These are phyloP conservation scores for Stenolophus ochropezus DNA, from an alignment of 2,888 invertebrate genomes.

Conservation along the genomic window DNA sequence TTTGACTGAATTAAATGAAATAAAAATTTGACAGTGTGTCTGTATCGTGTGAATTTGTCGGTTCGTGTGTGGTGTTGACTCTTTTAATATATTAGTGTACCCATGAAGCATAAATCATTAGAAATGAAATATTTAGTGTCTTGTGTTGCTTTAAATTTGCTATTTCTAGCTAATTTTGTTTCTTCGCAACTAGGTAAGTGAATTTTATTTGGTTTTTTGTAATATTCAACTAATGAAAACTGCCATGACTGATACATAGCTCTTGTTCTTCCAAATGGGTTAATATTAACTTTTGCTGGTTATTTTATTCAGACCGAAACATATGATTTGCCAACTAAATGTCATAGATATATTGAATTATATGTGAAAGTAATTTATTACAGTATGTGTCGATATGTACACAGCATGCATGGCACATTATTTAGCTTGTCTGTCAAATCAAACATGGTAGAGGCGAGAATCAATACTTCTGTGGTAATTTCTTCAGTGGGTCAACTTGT, in stretches of 20 bases:
- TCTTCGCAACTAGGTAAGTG: slow-evolving; percentile 66
- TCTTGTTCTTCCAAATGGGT: background rate
- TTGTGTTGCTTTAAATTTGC: slow-evolving; percentile 68
- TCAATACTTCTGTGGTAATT: slow-evolving; percentile 57
- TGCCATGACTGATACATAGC: slow-evolving; percentile 11
- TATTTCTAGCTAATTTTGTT: slow-evolving; percentile 68
- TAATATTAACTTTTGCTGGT: background rate
- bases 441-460: slow-evolving; percentile 57
- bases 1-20: slow-evolving; percentile 67
- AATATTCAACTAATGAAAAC: background rate
- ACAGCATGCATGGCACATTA: slow-evolving; percentile 38
- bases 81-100: slow-evolving; percentile 63
- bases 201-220: slow-evolving; percentile 19
- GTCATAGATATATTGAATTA: background rate
- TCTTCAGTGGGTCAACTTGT: slow-evolving; percentile 58
- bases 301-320: slow-evolving; percentile 10
- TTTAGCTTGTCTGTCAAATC: slow-evolving; percentile 54
- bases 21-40: slow-evolving; percentile 66
- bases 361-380: background rate
- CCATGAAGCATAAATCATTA: slow-evolving; percentile 63
- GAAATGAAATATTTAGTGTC: slow-evolving; percentile 70
- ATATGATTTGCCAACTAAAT: background rate
- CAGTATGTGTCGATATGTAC: background rate
- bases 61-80: slow-evolving; percentile 63
- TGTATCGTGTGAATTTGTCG: slow-evolving; percentile 65